phyloP scores from a whole-genome alignment of 2,113 vertebrate species.

The Tretioscincus oriximinensis region DNA sequence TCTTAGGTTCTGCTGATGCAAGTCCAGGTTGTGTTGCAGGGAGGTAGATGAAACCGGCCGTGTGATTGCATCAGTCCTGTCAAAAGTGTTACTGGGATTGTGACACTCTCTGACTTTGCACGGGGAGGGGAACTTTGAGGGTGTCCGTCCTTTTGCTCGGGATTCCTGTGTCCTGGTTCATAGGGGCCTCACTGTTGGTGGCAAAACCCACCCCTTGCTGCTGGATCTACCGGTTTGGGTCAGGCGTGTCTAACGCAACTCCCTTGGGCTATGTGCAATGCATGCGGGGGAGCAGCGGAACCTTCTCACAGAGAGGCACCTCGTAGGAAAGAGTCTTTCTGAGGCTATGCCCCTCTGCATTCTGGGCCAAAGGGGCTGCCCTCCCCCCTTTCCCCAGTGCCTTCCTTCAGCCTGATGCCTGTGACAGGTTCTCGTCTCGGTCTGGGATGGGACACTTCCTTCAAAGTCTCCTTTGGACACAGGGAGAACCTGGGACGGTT shows the following conservation, averaged over 20 bases:
- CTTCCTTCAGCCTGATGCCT: not conserved
- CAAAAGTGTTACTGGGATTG: not conserved
- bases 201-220: not conserved
- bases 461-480: not conserved
- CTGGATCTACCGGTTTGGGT: not conserved
- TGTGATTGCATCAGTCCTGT: not conserved
- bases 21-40: not conserved
- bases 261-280: not conserved
- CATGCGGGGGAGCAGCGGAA: too few relatives aligned
- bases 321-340: not conserved
- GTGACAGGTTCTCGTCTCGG: not conserved
- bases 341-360: conserved; percentile 30
- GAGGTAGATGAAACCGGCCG: not conserved
- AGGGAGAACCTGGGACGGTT: not conserved
- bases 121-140: not conserved
- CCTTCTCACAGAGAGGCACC: not conserved
- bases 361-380: not conserved
- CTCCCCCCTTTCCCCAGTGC: not conserved
- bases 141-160: not conserved
- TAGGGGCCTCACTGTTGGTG: not conserved
- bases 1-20: not conserved
- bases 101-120: not conserved
- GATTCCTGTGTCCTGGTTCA: not conserved
- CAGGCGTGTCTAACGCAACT: not conserved
- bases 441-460: not conserved